Evolutionary conservation across 2,113 vertebrate species (phyloP).

Genomic region (Nipponia nippon): DNA sequence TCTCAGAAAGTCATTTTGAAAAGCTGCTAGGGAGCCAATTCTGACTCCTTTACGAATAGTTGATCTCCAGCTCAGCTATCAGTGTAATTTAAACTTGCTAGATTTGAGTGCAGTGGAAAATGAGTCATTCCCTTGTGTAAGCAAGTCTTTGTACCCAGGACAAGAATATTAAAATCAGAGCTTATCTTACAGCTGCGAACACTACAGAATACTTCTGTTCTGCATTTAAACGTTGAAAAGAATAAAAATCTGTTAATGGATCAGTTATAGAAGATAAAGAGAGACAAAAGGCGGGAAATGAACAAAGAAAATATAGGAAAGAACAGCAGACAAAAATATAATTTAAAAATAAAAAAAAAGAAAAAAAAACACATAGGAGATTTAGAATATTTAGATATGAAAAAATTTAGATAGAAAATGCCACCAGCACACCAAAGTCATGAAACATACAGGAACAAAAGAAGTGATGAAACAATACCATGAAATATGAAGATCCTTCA

Average conservation of each 20-base stretch:
- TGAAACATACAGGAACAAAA: background rate
- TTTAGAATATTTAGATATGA: background rate
- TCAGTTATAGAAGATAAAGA: background rate
- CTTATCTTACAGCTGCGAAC: slow-evolving; percentile 12
- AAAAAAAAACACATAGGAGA: background rate
- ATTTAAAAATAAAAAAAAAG: background rate
- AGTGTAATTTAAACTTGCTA: background rate
- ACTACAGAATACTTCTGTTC: background rate
- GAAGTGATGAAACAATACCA: background rate
- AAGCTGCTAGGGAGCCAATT: background rate
- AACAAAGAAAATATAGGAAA: background rate
- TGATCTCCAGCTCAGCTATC: background rate
- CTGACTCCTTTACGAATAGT: background rate
- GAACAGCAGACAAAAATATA: background rate
- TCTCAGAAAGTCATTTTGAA: background rate
- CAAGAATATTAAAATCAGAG: slow-evolving; percentile 18
- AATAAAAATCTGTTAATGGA: background rate
- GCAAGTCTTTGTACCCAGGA: background rate
- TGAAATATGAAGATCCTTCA: background rate
- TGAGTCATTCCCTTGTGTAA: slow-evolving; percentile 14
- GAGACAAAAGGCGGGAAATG: background rate
- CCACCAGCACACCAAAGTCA: background rate
- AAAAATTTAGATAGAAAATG: background rate
- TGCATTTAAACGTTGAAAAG: background rate
- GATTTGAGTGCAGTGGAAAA: background rate